Evolutionary conservation across 2,113 vertebrate species (phyloP).

Genomic region (Leptobrachium leishanense): DNA sequence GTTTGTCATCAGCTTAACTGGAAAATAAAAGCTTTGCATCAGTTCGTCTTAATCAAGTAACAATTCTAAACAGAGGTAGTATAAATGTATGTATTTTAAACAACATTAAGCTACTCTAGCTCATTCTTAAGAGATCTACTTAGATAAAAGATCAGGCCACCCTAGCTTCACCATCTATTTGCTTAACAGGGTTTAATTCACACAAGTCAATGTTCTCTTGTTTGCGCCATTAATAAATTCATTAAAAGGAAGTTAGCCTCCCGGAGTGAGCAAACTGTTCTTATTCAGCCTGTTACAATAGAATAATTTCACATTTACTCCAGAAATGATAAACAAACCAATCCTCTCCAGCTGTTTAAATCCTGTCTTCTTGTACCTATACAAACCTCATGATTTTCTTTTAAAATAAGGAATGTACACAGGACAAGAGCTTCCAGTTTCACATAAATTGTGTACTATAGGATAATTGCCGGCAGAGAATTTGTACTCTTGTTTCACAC

Average conservation of each 20-base stretch:
- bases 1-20: too few species aligned
- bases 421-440: conserved; percentile 31
- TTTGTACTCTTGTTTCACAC: conserved; percentile 70
- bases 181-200: conserved; percentile 61
- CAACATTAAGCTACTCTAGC: neutral
- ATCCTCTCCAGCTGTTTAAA: neutral
- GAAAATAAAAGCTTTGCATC: neutral
- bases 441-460: conserved; percentile 59
- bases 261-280: conserved; percentile 58
- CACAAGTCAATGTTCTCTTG: conserved; percentile 59
- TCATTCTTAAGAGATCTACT: conserved; percentile 28
- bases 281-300: conserved; percentile 17
- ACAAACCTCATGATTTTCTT: neutral
- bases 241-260: conserved; percentile 67
- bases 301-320: conserved; percentile 58
- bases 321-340: conserved; percentile 42
- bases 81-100: conserved; percentile 3
- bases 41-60: neutral
- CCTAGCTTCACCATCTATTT: conserved; percentile 55
- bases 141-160: neutral
- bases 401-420: neutral
- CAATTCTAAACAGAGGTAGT: neutral
- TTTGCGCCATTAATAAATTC: conserved; percentile 75
- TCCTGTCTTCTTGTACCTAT: conserved; percentile 35
- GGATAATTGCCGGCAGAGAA: conserved; percentile 53